Evolutionary conservation across 2,797 vertebrate species (phyloP).

Genomic region (Chaunax sp.): DNA sequence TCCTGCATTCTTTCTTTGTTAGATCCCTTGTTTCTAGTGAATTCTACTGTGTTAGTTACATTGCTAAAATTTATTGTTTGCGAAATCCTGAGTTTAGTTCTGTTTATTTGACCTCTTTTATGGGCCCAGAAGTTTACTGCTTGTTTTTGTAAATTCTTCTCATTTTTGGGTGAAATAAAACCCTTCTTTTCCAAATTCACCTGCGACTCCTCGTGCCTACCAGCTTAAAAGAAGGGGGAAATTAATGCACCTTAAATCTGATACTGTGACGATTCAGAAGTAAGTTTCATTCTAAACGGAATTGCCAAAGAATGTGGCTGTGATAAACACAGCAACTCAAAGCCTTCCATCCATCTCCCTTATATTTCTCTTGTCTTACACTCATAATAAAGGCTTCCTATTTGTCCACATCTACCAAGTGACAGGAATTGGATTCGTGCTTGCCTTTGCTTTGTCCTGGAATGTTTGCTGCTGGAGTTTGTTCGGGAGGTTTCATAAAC

Average conservation of each 20-base stretch:
- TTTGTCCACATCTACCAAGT: slow-evolving; percentile 17
- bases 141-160: no score
- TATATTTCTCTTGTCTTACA: slow-evolving; percentile 26
- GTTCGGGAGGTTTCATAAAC: slow-evolving; percentile 4
- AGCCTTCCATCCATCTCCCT: slow-evolving; percentile 28
- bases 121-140: no score
- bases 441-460: not conserved
- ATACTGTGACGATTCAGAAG: slow-evolving; percentile 18
- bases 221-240: slow-evolving; percentile 36
- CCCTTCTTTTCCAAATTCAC: no score
- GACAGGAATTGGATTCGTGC: slow-evolving; percentile 1
- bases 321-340: slow-evolving; percentile 32
- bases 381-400: slow-evolving; percentile 13
- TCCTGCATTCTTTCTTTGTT: no score
- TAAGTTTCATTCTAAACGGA: slow-evolving; percentile 36
- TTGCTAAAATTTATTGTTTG: no score
- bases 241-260: slow-evolving; percentile 25
- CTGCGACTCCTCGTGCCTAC: no score
- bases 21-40: no score
- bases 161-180: no score
- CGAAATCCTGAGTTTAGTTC: no score
- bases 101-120: no score
- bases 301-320: slow-evolving; percentile 14
- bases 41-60: no score
- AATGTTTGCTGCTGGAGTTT: slow-evolving; percentile 13